Base-by-base conservation (phyloP, 2,797 vertebrate species). In the Gallinago nigripennis region DNA sequence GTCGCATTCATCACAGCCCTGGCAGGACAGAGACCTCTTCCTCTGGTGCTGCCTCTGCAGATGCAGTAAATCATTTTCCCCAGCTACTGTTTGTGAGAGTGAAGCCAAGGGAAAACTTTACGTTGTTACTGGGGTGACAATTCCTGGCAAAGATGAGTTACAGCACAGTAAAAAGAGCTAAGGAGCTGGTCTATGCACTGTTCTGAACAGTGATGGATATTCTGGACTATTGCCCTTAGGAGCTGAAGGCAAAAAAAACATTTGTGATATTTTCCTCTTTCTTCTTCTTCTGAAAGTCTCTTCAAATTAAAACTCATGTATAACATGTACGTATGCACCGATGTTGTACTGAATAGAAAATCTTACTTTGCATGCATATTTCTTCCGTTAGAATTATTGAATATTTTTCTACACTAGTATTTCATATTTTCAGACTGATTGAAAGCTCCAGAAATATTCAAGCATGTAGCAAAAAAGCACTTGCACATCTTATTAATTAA, bases 61-160 rank as follows among this genome's bases (percentile, higher is more conserved):
- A 91, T 27, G 53, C 77, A 76, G 65, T 83, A 95, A 94, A 96
- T 97, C 88, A 96, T 95, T 95, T 97, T 94, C 65, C 17, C 28
- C 8, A 1, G 85, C 82, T 68, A 75, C 90, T 92, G 83, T 83
- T 96, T 92, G 51, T 57, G 83, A 96, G 86, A 96, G 94, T 63
- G 94, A 97, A 96, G 73, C 30, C 80, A 94, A 91, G 86, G 80
- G 54, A 91, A 95, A 95, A 92, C 68, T 95, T 69, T 70, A 84
- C 57, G 60, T 84, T 96, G 77, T 96, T 96, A 89, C 1, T 19
- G 12, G 65, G 73, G 58, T 96, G 93, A 97, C 93, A 96, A 64
- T 84, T 96, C 80, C 68, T 88, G 57, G 64, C 81, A 92, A 91
- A 94, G 82, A 92, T 82, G 86, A 96, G 82, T 88, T 96, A 95